These are phyloP conservation scores for Pseudomugil gertrudae DNA, from an alignment of 2,797 vertebrate species.

Conservation along the genomic window DNA sequence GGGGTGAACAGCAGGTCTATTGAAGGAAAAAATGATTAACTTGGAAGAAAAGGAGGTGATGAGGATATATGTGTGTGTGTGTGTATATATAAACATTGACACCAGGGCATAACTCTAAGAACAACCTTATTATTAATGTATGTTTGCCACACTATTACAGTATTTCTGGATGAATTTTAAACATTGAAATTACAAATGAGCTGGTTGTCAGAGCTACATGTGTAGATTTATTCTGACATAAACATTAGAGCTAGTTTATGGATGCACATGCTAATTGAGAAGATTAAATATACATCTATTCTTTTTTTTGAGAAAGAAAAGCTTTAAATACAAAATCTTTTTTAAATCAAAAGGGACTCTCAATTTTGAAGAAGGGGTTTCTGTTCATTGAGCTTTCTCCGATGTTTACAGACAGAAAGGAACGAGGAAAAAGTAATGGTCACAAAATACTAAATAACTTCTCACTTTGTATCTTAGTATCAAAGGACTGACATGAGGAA, in stretches of 20 bases:
- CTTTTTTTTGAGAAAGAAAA: not conserved
- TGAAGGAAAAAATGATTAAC: conserved; percentile 75
- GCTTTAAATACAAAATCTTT: not conserved
- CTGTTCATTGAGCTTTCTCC: not conserved
- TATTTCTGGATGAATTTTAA: not conserved
- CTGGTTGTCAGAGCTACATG: not conserved
- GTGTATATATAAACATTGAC: conserved; percentile 74
- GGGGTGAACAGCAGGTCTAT: conserved; percentile 71
- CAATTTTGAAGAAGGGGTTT: not conserved
- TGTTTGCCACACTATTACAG: conserved; percentile 18
- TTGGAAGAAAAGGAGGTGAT: conserved; percentile 67
- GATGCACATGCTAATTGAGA: not conserved
- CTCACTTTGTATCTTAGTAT: not conserved
- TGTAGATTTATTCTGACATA: not conserved
- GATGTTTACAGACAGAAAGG: not conserved
- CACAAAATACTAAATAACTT: not conserved
- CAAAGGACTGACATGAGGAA: not conserved
- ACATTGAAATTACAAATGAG: not conserved
- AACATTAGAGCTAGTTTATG: not conserved
- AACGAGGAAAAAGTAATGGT: not conserved
- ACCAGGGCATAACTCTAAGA: conserved; percentile 16
- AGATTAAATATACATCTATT: not conserved
- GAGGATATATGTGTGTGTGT: conserved; percentile 69
- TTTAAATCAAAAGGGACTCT: not conserved
- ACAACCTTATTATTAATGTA: conserved; percentile 10